A percentile compares a stretch with the other conserved stretches of the same genome.
Conservation (phyloP, 2,113 vertebrate genomes). For the Cyprinodon variegatus region DNA sequence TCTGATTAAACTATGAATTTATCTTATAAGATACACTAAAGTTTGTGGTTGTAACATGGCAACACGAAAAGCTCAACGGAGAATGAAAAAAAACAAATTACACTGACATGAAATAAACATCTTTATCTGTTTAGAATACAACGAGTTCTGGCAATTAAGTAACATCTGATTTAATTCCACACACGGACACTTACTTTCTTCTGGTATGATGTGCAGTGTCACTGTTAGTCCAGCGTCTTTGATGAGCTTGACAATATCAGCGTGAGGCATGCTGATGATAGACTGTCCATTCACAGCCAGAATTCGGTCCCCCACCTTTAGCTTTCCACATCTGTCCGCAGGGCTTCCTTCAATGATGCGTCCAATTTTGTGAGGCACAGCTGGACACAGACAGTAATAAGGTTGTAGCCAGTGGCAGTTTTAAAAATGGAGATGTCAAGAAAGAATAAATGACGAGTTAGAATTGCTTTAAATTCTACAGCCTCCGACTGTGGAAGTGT, state of each 20-base stretch:
- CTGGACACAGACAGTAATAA: constrained; percentile 69
- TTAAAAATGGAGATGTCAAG: constrained; percentile 8
- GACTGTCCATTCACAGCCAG: constrained; percentile 98
- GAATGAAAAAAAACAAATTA: not conserved
- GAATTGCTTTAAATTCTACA: not conserved
- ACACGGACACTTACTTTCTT: constrained; percentile 88
- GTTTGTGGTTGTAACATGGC: not conserved
- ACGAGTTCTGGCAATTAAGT: not conserved
- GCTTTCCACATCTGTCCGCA: constrained; percentile 94
- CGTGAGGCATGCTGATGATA: constrained; percentile 99
- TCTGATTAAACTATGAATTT: no score
- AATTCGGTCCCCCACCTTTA: constrained; percentile 98
- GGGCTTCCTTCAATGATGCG: constrained; percentile 98
- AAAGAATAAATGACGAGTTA: not conserved
- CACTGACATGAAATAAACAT: not conserved
- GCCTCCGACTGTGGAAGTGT: not conserved
- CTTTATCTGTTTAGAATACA: not conserved
- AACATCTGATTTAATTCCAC: not conserved
- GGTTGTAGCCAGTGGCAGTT: constrained; percentile 3
- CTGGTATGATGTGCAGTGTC: constrained; percentile 97
- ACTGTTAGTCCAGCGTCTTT: constrained; percentile 98
- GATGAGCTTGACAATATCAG: constrained; percentile 99
- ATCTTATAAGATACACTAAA: no score
- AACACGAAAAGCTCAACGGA: no score
- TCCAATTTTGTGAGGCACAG: constrained; percentile 98